Base-by-base conservation (phyloP, 2,113 vertebrate genomes). In the Seriola quinqueradiata region DNA sequence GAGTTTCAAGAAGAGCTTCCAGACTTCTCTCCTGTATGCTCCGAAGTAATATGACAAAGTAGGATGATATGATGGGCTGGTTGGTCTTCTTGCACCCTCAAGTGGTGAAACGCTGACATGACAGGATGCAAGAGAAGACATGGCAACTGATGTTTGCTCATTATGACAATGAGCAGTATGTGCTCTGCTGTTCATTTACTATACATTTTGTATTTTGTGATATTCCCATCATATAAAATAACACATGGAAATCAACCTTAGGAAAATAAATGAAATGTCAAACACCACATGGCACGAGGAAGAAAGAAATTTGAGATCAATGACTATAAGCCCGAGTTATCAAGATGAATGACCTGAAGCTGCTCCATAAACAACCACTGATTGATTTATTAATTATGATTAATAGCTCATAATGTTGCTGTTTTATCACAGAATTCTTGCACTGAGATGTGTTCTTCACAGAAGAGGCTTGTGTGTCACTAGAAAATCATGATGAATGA, bases 21-120 rank as follows among this genome's bases (percentile, higher is more conserved):
- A 72, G 80, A 67, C 14, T 46, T 19, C 54, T 59, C 17, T 32
- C 4, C 38, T 1, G 2, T 17, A 67, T 50, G 2, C 42, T 8
- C 3, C 82, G 7, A 3, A 48, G 3, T 14, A 36, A n/a, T 2
- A 36, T 28, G 67, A 65, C 61, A 57, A 2, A 36, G 3, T 1
- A 1, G 46, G 48, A 40, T 1, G 36, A 42, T 38, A 17, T 34
- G 63, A 21, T 2, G n/a, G 23, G 3, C 64, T 81, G 75, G 64
- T 57, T 80, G 77, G 87, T 88, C 84, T 83, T 89, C 61, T 89
- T 61, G 70, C 86, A 3, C 91, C 90, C 75, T 90, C 94, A 66
- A 75, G 92, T 94, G 94, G 87, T 44, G 7, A 77, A 25, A 78
- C 8, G 5, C 0, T 8, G 65, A 57, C 40, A 90, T 32, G 17